A percentile compares a stretch with the other conserved stretches of the same genome.
phyloP scores from a whole-genome alignment of 2,113 vertebrate genomes.

The Scopus umbretta region DNA sequence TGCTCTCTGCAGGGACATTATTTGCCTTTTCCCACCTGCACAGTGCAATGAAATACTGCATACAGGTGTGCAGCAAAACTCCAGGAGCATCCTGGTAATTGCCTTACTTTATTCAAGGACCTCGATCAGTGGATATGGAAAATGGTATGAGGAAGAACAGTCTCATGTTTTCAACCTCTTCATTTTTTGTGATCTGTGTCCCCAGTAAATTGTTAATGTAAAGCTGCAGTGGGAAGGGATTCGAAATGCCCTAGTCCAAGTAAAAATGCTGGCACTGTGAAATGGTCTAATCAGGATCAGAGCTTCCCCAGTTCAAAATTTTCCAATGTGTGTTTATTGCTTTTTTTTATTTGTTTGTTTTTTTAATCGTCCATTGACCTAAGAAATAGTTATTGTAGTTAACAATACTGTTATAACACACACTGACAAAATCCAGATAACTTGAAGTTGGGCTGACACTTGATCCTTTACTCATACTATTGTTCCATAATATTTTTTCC shows the following conservation, averaged over 20 bases:
- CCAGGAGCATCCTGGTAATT: neutral
- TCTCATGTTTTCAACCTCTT: neutral
- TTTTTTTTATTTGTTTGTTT: neutral
- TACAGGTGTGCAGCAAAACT: neutral
- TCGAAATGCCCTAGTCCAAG: neutral
- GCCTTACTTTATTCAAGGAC: neutral
- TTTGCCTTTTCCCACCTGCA: neutral
- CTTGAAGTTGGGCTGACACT: constrained; percentile 37
- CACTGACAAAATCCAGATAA: constrained; percentile 60
- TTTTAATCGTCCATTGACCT: neutral
- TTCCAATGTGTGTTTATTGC: neutral
- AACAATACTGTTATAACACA: constrained; percentile 34
- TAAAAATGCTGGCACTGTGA: neutral
- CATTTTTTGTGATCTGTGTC: neutral
- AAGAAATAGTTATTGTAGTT: constrained; percentile 38
- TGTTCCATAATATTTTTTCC: constrained; percentile 68
- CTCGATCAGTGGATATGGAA: neutral
- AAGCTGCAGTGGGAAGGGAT: neutral
- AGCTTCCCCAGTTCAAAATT: neutral
- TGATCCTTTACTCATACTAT: constrained; percentile 64
- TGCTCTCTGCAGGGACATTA: neutral
- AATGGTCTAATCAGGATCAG: neutral
- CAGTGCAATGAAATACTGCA: neutral
- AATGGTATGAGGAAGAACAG: neutral
- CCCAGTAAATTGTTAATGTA: neutral